Evolutionary conservation across 2,888 invertebrate species (phyloP).

Genomic region (Bellardia bayeri): DNA sequence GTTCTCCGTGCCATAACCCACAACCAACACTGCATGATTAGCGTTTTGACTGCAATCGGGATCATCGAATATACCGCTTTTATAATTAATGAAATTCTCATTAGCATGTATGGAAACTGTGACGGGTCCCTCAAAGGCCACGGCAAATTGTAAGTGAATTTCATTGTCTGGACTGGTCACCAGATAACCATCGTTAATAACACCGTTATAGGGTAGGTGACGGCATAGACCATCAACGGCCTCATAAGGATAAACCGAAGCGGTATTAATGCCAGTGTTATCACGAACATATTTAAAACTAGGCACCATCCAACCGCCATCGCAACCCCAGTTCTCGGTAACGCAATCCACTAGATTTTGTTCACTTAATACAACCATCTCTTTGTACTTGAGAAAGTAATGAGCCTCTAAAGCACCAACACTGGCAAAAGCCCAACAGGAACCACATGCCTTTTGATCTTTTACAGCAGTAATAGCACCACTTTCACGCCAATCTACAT

Average conservation of each 20-base stretch:
- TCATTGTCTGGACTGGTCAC: slow-evolving; percentile 89
- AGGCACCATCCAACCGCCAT: slow-evolving; percentile 90
- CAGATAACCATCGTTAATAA: slow-evolving; percentile 92
- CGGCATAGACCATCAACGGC: slow-evolving; percentile 89
- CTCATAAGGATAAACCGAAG: slow-evolving; percentile 93
- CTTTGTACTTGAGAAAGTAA: slow-evolving; percentile 92
- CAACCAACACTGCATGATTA: slow-evolving; percentile 89
- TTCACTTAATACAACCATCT: slow-evolving; percentile 93
- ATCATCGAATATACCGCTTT: slow-evolving; percentile 91
- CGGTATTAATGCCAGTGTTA: slow-evolving; percentile 95
- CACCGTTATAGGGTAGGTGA: slow-evolving; percentile 88
- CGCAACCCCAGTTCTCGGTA: slow-evolving; percentile 92
- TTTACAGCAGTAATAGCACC: slow-evolving; percentile 95
- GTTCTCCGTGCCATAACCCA: slow-evolving; percentile 82
- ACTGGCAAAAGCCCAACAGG: slow-evolving; percentile 97
- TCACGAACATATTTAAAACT: slow-evolving; percentile 93
- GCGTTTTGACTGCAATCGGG: slow-evolving; percentile 89
- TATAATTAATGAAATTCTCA: slow-evolving; percentile 93
- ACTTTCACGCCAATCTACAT: slow-evolving; percentile 92
- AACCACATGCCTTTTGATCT: slow-evolving; percentile 95
- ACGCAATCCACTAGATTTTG: slow-evolving; percentile 97
- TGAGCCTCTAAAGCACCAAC: slow-evolving; percentile 96
- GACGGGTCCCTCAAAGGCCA: slow-evolving; percentile 93
- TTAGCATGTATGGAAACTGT: slow-evolving; percentile 96
- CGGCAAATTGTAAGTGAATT: slow-evolving; percentile 89